These are phyloP conservation scores for Enoplolaimus lenunculus DNA, from an alignment of 2,888 invertebrate species.

Conservation along the genomic window DNA sequence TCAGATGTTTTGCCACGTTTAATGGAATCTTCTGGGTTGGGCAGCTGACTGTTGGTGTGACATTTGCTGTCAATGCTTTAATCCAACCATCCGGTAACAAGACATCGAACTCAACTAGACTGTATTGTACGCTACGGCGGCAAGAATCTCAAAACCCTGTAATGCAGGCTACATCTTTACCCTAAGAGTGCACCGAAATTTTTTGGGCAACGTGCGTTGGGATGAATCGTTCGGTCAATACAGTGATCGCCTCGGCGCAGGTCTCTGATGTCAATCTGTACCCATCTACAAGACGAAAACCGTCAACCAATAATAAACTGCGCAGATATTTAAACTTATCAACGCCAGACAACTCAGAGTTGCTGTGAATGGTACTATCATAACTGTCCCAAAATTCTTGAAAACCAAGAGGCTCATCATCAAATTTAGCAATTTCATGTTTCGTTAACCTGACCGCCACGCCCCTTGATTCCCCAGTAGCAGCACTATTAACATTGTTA, in stretches of 20 bases:
- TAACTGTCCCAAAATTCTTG: too few species aligned
- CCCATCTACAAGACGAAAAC: too few species aligned
- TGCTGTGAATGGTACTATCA: too few species aligned
- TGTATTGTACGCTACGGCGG: neutral
- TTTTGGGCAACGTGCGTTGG: neutral
- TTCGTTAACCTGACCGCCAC: neutral
- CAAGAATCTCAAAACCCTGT: neutral
- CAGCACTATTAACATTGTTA: neutral
- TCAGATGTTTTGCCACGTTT: neutral
- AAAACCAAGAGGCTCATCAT: neutral
- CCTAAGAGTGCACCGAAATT: neutral
- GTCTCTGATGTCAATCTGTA: neutral
- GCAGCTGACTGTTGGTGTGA: slow-evolving; percentile 9
- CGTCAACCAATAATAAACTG: too few species aligned
- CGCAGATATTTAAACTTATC: too few species aligned
- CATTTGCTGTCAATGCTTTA: neutral
- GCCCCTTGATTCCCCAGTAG: neutral
- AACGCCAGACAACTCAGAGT: too few species aligned
- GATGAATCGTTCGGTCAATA: neutral
- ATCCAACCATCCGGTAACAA: neutral
- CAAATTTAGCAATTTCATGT: neutral
- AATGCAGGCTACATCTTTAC: neutral
- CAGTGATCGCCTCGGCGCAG: neutral
- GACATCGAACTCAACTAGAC: slow-evolving; percentile 1
- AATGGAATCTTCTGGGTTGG: neutral